Evolutionary conservation across 2,888 invertebrate genomes (phyloP), one percentile per base, ranked within the genome.

Genomic region (Alitta virens): DNA sequence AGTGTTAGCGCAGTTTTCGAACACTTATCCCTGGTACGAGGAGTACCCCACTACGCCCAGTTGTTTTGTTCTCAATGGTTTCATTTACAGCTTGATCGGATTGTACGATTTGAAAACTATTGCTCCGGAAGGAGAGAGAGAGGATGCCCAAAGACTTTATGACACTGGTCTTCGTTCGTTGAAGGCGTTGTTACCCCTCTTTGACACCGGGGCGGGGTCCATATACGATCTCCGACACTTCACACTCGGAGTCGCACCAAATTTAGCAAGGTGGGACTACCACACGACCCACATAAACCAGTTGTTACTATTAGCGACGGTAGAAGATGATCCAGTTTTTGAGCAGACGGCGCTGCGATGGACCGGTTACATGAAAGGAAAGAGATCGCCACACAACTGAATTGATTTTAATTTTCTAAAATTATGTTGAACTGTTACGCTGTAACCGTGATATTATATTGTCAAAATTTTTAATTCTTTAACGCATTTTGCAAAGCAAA

Each of bases 271-370:
- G 62, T 97, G 98, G 95, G 99, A 99, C 80, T 99, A 99, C 82
- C 99, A 99, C 83, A 92, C 95, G 0, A 96, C 97, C 0, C 99
- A 99, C 81, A 91, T 99, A 25, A 97, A 96, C 84, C 96, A 99
- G 78, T 75, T 87, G 55, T 77, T 85, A 59, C 86, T 96, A 68
- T 87, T 98, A 68, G 89, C 90, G 43, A 91, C 93, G 0, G 88
- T 98, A 14, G 78, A 78, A 27, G 67, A 87, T 62, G 92, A 93
- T 74, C 89, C 91, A 0, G 85, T 95, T 61, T 87, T 95, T 67
- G 85, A 88, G 18, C 87, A 88, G 60, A 94, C 94, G 0, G 95
- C 94, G 0, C 90, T 91, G 74, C 84, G 97, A 59, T 97, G 97
- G 97, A 90, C 92, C 74, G 91, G 91, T 1, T 97, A 97, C 76